Evolutionary conservation across 2,888 invertebrate genomes (phyloP), one percentile per base, ranked within the genome.

Genomic region (Acleris laterana): DNA sequence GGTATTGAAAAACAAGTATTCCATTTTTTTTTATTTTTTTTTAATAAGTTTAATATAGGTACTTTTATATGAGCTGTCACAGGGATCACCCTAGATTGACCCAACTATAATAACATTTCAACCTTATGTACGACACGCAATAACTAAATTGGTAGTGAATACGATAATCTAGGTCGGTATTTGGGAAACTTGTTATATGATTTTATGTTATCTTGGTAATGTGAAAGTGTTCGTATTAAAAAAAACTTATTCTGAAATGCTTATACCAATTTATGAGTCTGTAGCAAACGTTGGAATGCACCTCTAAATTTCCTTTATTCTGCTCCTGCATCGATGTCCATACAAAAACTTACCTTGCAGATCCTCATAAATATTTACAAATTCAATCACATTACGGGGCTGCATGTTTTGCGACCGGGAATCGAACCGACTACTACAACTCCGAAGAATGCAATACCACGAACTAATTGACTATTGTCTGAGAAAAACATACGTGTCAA

Each of bases 281-380:
- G 6, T 19, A 20, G n/a, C 53, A 56, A 56, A n/a, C 22, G 38
- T 56, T 9, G n/a, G 56, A 56, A 56, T 53, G 53, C 53, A 44
- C 56, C 22, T 22, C 22, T 44, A 20, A 53, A 53, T 38, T 42
- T 42, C 20, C n/a, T 56, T 48, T 48, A 48, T 48, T 46, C 48
- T 22, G 17, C 16, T 6, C 17, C 46, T 13, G 56, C 42, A 44
- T 56, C 20, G 55, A 46, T 28, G 28, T 58, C 28, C 55, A 44
- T 42, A 46, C 61, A 66, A 66, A 66, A 66, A 66, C 61, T 50
- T 51, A 61, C 46, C 48, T 61, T 46, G 56, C 65, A 20, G 65
- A 61, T 66, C 20, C 42, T 71, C 78, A 82, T 85, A 76, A 83
- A 84, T 85, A 87, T 88, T 86, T 79, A 88, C 82, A 74, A 80